These are phyloP conservation scores for Trissolcus brochymenae DNA, from an alignment of 2,888 invertebrate genomes.

Conservation along the genomic window DNA sequence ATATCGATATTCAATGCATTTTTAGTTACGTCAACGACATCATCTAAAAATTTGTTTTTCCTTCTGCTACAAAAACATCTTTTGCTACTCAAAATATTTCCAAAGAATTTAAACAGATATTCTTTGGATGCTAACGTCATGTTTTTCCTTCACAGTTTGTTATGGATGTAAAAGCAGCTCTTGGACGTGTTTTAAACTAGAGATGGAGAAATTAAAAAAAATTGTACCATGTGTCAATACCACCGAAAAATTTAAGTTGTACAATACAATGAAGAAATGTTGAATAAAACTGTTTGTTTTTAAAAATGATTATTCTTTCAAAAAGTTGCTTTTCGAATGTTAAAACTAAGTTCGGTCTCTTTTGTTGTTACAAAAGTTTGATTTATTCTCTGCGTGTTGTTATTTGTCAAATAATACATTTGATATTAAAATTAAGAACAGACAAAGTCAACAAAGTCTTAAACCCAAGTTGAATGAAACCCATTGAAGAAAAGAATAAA, in stretches of 20 bases:
- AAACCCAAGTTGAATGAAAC: neutral
- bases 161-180: constrained; percentile 33
- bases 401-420: too few relatives aligned
- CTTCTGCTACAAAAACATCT: neutral
- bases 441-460: too few relatives aligned
- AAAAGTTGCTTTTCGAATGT: neutral
- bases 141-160: constrained; percentile 33
- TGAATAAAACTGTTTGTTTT: neutral
- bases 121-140: neutral
- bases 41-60: too few relatives aligned
- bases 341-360: too few relatives aligned
- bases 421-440: too few relatives aligned
- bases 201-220: neutral
- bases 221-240: neutral
- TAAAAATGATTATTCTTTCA: neutral
- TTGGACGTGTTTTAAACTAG: constrained; percentile 1
- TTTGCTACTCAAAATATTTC: neutral
- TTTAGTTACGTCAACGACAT: too few relatives aligned
- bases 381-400: neutral
- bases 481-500: neutral
- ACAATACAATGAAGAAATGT: neutral
- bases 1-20: too few relatives aligned
- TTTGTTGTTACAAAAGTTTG: too few relatives aligned
- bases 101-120: neutral
- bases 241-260: neutral